These are phyloP conservation scores for Exephanes ischioxanthus DNA, from an alignment of 2,888 invertebrate species.

Conservation along the genomic window DNA sequence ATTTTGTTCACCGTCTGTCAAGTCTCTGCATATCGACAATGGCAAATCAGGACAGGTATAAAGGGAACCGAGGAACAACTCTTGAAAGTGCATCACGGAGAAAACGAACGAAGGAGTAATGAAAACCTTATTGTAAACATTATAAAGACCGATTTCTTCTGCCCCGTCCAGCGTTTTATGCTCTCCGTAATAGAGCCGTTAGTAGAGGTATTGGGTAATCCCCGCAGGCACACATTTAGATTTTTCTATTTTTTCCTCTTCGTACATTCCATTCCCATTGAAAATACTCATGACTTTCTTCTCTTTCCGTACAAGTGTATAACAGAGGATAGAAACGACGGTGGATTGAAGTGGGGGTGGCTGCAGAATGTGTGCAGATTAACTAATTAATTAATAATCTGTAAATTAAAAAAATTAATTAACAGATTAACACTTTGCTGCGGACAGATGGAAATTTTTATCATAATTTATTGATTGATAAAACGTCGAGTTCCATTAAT, in stretches of 20 bases:
- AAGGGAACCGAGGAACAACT: constrained; percentile 48
- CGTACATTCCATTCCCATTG: constrained; percentile 22
- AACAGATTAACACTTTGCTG: too few relatives aligned
- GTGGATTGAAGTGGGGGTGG: too few relatives aligned
- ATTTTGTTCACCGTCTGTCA: constrained; percentile 7
- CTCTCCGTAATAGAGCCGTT: constrained; percentile 23
- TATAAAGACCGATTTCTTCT: constrained; percentile 82
- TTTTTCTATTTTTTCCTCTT: constrained; percentile 1
- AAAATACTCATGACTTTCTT: constrained; percentile 43
- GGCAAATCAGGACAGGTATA: constrained; percentile 24
- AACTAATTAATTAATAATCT: too few relatives aligned
- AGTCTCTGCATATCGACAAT: constrained; percentile 30
- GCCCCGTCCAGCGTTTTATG: constrained; percentile 69
- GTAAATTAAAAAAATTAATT: too few relatives aligned
- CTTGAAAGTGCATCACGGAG: constrained; percentile 55
- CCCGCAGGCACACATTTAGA: constrained; percentile 46
- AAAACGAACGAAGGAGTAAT: constrained; percentile 76
- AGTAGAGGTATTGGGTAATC: constrained; percentile 32
- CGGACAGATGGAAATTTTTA: too few relatives aligned
- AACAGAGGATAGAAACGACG: background rate
- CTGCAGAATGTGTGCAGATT: too few relatives aligned
- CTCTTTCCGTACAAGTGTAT: constrained; percentile 1
- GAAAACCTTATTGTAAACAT: constrained; percentile 56
- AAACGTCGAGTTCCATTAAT: too few relatives aligned
- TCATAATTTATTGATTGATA: too few relatives aligned